Evolutionary conservation across 2,113 vertebrate genomes (phyloP).

Genomic region (Nycticebus coucang): DNA sequence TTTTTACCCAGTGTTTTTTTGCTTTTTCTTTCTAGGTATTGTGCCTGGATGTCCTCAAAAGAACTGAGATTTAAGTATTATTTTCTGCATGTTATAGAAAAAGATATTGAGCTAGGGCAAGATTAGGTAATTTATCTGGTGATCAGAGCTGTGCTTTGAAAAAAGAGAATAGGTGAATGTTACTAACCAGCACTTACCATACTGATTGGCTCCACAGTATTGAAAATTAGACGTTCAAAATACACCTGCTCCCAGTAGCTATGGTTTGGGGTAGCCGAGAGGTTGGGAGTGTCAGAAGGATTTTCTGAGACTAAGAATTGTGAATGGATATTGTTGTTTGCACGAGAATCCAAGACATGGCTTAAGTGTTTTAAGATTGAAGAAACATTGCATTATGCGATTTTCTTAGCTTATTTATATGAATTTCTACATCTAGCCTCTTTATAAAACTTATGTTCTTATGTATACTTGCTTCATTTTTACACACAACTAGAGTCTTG

Average conservation of each 20-base stretch:
- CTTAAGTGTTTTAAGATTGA: constrained; percentile 38
- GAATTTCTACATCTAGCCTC: background rate
- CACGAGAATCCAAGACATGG: background rate
- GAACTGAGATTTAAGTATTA: background rate
- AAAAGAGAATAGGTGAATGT: background rate
- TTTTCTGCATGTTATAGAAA: background rate
- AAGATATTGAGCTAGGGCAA: background rate
- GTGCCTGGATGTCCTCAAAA: background rate
- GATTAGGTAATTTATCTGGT: background rate
- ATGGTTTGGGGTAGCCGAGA: background rate
- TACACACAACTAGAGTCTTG: background rate
- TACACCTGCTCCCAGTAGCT: background rate
- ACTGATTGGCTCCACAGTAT: background rate
- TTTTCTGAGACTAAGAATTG: background rate
- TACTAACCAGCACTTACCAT: background rate
- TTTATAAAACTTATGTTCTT: background rate
- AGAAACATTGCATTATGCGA: background rate
- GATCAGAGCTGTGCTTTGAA: background rate
- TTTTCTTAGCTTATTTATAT: constrained; percentile 52
- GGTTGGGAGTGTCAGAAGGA: background rate
- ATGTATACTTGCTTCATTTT: constrained; percentile 31
- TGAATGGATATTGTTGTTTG: background rate
- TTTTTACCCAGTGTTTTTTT: background rate
- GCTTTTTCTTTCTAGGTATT: background rate
- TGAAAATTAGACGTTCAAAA: constrained; percentile 27